Evolutionary conservation across 2,888 invertebrate genomes (phyloP), one percentile per base, ranked within the genome.

Genomic region (Thera obeliscata): DNA sequence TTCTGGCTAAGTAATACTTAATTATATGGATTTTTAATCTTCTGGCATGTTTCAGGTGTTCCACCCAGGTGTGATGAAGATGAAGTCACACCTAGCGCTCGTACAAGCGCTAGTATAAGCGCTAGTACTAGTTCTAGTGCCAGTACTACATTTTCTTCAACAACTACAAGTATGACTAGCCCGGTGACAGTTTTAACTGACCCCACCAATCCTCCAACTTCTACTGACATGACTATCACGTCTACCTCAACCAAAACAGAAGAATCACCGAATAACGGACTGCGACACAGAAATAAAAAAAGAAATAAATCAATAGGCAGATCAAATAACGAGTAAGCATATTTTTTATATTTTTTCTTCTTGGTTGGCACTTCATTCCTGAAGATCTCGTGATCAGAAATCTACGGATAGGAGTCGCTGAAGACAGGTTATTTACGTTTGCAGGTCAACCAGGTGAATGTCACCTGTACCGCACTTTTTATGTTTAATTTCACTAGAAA

Each of bases 11-110:
- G 22, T 22, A 38, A 38, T 38, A 38, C 38, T 38, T 38, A 38
- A 38, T 38, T 38, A 38, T 3, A 5, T 5, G 38, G 6, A n/a
- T 8, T 56, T 49, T 50, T 22, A 7, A 56, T 35, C n/a, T 41
- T 3, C 1, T 56, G 12, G 2, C 3, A 7, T 61, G 8, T 50
- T 61, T 58, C 54, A 66, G 66, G 66, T 48, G 56, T 52, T 38
- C 66, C 59, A 35, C 35, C 9, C 33, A 48, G 6, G 8, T 61
- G 61, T 61, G 52, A 61, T 46, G 57, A 65, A 33, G 50, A 61
- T 33, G 56, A 60, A 35, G 22, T 11, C 35, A 52, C 56, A 12
- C 12, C 38, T 48, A 36, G 61, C n/a, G 12, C 55, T 61, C 6
- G 8, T 33, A 22, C 22, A 22, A 22, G 22, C 22, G 22, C 22